Evolutionary conservation across 2,113 vertebrate genomes (phyloP).

Genomic region (Corydoras sp.): DNA sequence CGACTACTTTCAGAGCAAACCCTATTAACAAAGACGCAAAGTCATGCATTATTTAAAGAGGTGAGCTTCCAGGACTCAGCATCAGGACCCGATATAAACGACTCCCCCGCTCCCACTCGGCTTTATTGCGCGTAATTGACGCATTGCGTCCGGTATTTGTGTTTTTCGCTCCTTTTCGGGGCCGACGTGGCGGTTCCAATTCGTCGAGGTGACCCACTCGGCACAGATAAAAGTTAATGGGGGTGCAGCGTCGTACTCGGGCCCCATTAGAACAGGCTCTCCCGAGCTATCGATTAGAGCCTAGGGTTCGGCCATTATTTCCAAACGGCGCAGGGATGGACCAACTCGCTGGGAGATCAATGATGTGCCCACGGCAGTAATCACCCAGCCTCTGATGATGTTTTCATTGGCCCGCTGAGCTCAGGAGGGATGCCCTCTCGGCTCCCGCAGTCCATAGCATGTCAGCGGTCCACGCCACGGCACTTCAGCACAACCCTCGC

Average conservation of each 20-base stretch:
- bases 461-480: conserved; percentile 28
- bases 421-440: conserved; percentile 46
- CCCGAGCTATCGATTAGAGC: conserved; percentile 60
- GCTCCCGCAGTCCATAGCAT: conserved; percentile 41
- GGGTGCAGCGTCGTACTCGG: conserved; percentile 38
- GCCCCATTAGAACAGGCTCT: conserved; percentile 51
- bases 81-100: conserved; percentile 66
- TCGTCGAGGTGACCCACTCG: conserved; percentile 41
- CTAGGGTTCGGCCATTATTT: conserved; percentile 65
- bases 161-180: conserved; percentile 13
- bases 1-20: conserved; percentile 66
- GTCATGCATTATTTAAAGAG: conserved; percentile 67
- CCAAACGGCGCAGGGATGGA: conserved; percentile 58
- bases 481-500: background rate
- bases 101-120: conserved; percentile 55
- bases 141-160: conserved; percentile 41
- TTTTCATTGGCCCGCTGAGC: conserved; percentile 61
- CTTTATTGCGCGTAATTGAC: conserved; percentile 52
- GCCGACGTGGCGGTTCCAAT: conserved; percentile 37
- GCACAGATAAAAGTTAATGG: conserved; percentile 46
- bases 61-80: conserved; percentile 55
- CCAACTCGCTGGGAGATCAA: conserved; percentile 60
- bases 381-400: conserved; percentile 61
- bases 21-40: conserved; percentile 69
- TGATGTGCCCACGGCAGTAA: conserved; percentile 62